Base-by-base conservation (phyloP, 2,797 vertebrate species). In the Sebastes baramenuke region DNA sequence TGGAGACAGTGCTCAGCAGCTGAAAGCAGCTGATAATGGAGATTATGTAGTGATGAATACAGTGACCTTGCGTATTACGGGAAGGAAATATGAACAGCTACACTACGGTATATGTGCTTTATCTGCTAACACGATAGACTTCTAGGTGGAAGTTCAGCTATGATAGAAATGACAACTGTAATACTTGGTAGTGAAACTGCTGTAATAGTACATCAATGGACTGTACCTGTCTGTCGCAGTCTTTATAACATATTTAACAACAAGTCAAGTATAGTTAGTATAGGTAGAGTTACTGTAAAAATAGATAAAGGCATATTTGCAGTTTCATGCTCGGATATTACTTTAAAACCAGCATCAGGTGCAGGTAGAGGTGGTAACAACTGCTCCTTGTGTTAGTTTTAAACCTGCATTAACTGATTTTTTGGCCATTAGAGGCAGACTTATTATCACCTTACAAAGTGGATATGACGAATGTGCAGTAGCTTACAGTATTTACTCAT, bases 1-100 rank as follows among this genome's bases (percentile, higher is more conserved):
- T 65, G 34, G 29, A 74, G 70, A 89, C 68, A 58, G 75, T 80
- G 69, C 70, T 71, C 20, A 70, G 74, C 73, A 81, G 42, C 61
- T 78, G 66, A 36, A n/a, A 77, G 72, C 71, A 82, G 78, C 68
- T 77, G 67, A 66, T 67, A 72, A 12, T 78, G 54, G 27, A 73
- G 55, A 81, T 81, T 34, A 79, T 54, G 64, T 36, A 65, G 76
- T 46, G 55, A 75, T 65, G 71, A 83, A 79, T 67, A 78, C 25
- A 9, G 18, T 58, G 82, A 77, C 80, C 72, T 67, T 87, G 67
- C 58, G 74, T 67, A 46, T 67, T 75, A 67, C 8, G 10, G 36
- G 24, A 75, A 25, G 46, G 65, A 46, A 67, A 75, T 56, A 32
- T 46, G 52, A 81, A 80, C 56, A 70, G 58, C 62, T 70, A 70